Base-by-base conservation (phyloP, 1,140 invertebrate species). In the Choristoneura fumiferana region DNA sequence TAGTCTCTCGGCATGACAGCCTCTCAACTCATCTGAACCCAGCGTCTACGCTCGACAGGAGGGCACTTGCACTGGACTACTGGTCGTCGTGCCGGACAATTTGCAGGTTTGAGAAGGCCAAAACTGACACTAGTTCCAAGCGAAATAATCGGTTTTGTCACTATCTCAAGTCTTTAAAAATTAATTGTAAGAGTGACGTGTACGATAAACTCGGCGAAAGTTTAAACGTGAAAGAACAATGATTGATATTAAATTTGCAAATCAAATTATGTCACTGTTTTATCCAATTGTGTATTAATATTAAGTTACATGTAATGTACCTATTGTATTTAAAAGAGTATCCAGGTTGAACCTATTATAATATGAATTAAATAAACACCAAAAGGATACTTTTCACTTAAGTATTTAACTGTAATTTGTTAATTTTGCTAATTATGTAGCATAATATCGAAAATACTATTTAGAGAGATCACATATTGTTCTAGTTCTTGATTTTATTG, bases 91-190 rank as follows among this genome's bases (percentile, higher is more conserved):
- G 93, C 58, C 88, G 92, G 14, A 75, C 78, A 36, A 92, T 93
- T 37, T 91, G 91, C 57, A 88, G 92, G 49, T 78, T 89, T 33
- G 92, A 93, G 67, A 89, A 87, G 61, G 65, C 69, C 9, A 90
- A 92, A 64, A 87, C 89, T 4, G 78, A 84, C 37, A 78, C 60
- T 15, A 90, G 82, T 68, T 70, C 61, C 14, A 92, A 82, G 75
- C 87, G 90, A 75, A 91, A 90, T 67, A 93, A 87, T 80, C 81
- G 92, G 39, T 93, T 93, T 75, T 92, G 91, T 82, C 91, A 93
- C 73, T 93, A 93, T 78, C 79, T 93, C 4, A 87, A 81, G 54
- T 84, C 84, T 22, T 38, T 85, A 17, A 87, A 79, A 72, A 54
- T 87, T 43, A 59, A 78, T 13, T 78, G 76, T 60, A 90, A 78